These are phyloP conservation scores for Melanaphis sacchari DNA, from an alignment of 1,140 invertebrate genomes.

Conservation along the genomic window DNA sequence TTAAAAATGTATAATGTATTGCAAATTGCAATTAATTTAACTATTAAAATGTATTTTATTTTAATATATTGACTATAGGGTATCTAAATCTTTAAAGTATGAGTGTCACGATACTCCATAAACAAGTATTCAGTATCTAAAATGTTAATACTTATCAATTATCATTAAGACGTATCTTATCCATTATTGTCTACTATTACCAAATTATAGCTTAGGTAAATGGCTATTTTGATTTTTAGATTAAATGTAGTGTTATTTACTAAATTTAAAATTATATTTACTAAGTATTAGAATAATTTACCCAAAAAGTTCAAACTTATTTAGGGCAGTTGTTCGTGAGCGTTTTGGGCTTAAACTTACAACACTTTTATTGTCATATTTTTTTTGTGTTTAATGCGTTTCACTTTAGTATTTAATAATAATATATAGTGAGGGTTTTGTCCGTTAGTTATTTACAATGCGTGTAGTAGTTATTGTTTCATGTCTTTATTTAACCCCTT, in stretches of 20 bases:
- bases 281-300: not conserved
- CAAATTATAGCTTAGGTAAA: not conserved
- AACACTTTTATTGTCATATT: not conserved
- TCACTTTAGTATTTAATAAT: not conserved
- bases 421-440: not conserved
- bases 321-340: not conserved
- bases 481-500: not conserved
- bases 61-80: fast-evolving
- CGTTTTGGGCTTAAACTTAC: not conserved
- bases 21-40: not conserved
- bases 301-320: not conserved
- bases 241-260: not conserved
- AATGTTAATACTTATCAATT: no score
- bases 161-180: not conserved
- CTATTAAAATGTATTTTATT: not conserved
- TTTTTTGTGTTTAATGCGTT: not conserved
- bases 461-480: not conserved
- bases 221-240: no score
- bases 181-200: not conserved
- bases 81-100: no score
- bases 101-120: no score
- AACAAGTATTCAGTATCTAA: no score
- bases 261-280: not conserved
- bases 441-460: not conserved
- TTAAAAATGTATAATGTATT: no score